phyloP scores from a whole-genome alignment of 2,888 invertebrate species.

The Dolichopus griseipennis region DNA sequence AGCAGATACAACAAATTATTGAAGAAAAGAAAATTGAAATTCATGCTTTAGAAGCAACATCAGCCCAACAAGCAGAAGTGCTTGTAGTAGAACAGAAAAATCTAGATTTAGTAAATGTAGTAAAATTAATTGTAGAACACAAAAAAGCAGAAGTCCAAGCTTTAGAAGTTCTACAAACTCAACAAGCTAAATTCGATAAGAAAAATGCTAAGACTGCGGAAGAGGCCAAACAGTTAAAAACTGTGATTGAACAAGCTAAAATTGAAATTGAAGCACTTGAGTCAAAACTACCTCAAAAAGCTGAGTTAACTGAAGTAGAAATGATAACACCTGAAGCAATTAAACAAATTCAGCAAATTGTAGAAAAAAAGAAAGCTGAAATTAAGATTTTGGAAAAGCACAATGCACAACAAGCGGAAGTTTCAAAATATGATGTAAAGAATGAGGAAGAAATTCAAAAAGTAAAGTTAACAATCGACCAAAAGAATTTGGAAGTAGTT shows the following conservation, averaged over 20 bases:
- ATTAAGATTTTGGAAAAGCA: not conserved
- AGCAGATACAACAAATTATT: not conserved
- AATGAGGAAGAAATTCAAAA: not conserved
- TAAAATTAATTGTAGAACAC: not conserved
- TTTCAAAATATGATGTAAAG: not conserved
- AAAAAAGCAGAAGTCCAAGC: not conserved
- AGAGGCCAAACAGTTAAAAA: not conserved
- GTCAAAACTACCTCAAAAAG: not conserved
- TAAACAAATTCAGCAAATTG: not conserved
- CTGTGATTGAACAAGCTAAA: not conserved
- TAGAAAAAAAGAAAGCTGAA: not conserved
- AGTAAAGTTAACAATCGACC: not conserved
- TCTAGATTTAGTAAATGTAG: not conserved
- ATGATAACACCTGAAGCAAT: not conserved
- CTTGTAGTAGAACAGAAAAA: not conserved
- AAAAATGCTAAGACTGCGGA: not conserved
- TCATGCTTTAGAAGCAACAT: not conserved
- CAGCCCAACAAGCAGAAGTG: not conserved
- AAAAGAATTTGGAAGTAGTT: not conserved
- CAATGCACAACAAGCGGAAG: not conserved
- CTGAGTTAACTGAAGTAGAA: not conserved
- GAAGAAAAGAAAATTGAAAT: constrained; percentile 1
- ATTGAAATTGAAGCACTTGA: not conserved
- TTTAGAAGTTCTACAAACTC: not conserved
- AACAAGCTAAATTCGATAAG: not conserved